Conservation (phyloP, 2,888 invertebrate species). For the Hirudinaria manillensis region DNA sequence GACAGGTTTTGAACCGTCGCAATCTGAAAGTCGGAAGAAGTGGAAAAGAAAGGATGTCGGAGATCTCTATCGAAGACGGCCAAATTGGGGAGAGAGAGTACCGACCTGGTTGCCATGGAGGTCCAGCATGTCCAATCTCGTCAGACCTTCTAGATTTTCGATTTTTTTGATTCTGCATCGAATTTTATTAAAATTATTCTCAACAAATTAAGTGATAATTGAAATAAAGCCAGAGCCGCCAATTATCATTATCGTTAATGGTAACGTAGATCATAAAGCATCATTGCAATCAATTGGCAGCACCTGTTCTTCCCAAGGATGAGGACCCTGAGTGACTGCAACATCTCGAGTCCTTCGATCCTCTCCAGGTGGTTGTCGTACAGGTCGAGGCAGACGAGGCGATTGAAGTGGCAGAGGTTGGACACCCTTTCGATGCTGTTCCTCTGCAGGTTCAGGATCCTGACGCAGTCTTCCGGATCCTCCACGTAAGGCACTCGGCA, state of each 20-base stretch:
- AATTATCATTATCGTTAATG: too few species aligned
- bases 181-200: too few species aligned
- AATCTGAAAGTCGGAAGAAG: constrained; percentile 62
- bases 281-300: not conserved
- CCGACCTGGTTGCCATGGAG: constrained; percentile 72
- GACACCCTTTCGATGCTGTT: constrained; percentile 74
- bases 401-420: constrained; percentile 63
- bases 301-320: constrained; percentile 85
- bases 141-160: constrained; percentile 64
- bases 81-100: not conserved
- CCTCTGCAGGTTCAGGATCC: constrained; percentile 82
- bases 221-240: too few species aligned
- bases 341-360: constrained; percentile 70
- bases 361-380: constrained; percentile 89
- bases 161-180: constrained; percentile 67
- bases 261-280: too few species aligned
- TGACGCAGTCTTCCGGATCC: constrained; percentile 68
- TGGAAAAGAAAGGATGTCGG: not conserved
- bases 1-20: constrained; percentile 65
- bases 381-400: constrained; percentile 82
- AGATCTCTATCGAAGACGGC: too few species aligned
- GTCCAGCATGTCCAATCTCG: constrained; percentile 81
- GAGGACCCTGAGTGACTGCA: constrained; percentile 75
- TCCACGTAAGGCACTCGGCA: constrained; percentile 76
- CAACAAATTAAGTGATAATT: too few species aligned